These are phyloP conservation scores for Drosophila incognita DNA, from an alignment of 2,888 invertebrate species.

Conservation along the genomic window DNA sequence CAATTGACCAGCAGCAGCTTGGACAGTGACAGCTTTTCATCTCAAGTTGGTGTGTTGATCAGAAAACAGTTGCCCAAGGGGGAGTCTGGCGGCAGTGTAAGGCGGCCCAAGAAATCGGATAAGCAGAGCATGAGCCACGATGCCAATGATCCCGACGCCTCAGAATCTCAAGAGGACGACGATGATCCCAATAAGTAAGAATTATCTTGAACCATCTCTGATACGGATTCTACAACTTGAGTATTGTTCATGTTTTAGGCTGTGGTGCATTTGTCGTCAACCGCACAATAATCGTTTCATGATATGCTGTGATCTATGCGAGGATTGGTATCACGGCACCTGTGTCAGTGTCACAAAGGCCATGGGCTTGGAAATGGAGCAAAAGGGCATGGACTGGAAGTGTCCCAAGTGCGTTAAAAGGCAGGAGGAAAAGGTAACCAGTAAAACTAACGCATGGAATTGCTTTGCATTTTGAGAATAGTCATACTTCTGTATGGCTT, in stretches of 20 bases:
- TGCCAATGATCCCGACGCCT: constrained; percentile 68
- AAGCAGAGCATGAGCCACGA: constrained; percentile 41
- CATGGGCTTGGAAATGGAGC: constrained; percentile 96
- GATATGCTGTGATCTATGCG: constrained; percentile 98
- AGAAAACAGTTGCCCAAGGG: constrained; percentile 66
- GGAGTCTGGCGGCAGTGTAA: constrained; percentile 44
- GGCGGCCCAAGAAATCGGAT: constrained; percentile 61
- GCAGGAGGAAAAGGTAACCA: constrained; percentile 78
- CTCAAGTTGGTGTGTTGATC: constrained; percentile 16
- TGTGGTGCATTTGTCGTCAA: constrained; percentile 98
- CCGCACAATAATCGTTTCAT: constrained; percentile 98
- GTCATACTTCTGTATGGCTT: neutral
- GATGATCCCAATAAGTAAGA: constrained; percentile 93
- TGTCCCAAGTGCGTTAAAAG: constrained; percentile 91
- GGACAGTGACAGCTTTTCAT: constrained; percentile 52
- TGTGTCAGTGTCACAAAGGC: constrained; percentile 97
- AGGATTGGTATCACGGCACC: constrained; percentile 99
- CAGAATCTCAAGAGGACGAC: constrained; percentile 90
- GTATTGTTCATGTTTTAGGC: constrained; percentile 84
- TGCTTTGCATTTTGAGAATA: neutral
- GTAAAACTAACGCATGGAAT: neutral
- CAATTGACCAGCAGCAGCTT: constrained; percentile 46
- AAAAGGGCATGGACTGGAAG: constrained; percentile 94
- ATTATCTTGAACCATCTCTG: neutral
- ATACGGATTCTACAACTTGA: constrained; percentile 2